Percentiles rank a stretch among this genome's conserved stretches.
phyloP scores from a whole-genome alignment of 2,888 invertebrate species.

The Drosophila glabriapex region DNA sequence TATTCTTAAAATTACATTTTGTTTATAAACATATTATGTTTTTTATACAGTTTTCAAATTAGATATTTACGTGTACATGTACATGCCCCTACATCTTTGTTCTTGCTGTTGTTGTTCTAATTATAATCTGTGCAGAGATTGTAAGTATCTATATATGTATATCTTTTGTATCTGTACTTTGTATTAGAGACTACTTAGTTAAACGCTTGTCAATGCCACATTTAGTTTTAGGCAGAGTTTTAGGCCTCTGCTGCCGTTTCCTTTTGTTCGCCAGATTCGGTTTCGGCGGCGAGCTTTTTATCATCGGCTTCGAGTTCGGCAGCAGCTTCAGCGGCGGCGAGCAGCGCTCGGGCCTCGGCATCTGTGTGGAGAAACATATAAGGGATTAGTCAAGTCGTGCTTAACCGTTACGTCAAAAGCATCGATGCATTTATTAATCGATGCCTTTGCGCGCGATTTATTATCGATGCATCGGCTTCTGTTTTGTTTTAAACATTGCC shows the following conservation, averaged over 20 bases:
- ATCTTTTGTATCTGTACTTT: constrained; percentile 12
- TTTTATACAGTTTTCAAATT: constrained; percentile 31
- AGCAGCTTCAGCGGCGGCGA: constrained; percentile 74
- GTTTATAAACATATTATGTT: constrained; percentile 27
- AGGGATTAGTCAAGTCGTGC: neutral
- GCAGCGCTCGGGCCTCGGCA: constrained; percentile 80
- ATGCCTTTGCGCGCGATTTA: neutral
- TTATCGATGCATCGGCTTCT: neutral
- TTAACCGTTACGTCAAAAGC: neutral
- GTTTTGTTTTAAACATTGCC: neutral
- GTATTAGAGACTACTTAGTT: constrained; percentile 35
- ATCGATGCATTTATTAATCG: neutral
- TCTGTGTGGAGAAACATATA: constrained; percentile 48
- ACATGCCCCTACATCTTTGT: constrained; percentile 5
- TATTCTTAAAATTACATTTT: constrained; percentile 8
- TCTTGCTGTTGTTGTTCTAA: neutral
- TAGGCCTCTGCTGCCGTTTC: constrained; percentile 39
- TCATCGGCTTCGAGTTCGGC: constrained; percentile 38
- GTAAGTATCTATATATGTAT: constrained; percentile 11
- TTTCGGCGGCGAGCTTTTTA: constrained; percentile 52
- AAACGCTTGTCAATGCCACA: constrained; percentile 11
- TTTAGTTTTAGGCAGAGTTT: constrained; percentile 43
- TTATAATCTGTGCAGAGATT: constrained; percentile 22
- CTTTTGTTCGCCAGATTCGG: constrained; percentile 47
- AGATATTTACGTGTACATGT: constrained; percentile 26